Evolutionary conservation across 2,113 vertebrate species (phyloP), one percentile per base, ranked within the genome.

Genomic region (Nothoprocta pentlandii): DNA sequence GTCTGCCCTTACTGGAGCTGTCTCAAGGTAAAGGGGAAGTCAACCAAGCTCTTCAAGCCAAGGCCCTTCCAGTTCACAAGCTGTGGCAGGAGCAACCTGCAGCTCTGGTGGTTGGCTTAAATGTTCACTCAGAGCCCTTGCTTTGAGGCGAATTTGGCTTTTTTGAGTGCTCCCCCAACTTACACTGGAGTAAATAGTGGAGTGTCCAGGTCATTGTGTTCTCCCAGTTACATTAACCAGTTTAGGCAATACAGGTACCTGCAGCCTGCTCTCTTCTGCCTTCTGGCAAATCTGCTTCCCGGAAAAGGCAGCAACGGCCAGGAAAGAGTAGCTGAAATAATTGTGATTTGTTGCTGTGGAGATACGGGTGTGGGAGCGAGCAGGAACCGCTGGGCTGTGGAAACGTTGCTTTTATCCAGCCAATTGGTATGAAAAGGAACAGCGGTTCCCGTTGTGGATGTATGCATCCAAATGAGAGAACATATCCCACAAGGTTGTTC

Each of bases 221-320:
- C 59, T 80, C 85, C 86, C 78, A 68, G 42, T 59, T 68, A 63
- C 88, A 42, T 64, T 89, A 90, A 77, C 86, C 70, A 87, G 56
- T 66, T 89, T 91, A 93, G 77, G 84, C 80, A 94, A 62, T 67
- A 87, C 77, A 68, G 80, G 79, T 70, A 49, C 47, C 51, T 91
- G 91, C 81, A 85, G 96, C 94, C 87, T 71, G 42, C 85, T 62
- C 68, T 89, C 69, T 92, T 95, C 77, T 93, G 76, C 91, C 93
- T 80, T 85, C 90, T 96, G 95, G 95, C 94, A 92, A 95, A 96
- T 94, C 76, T 96, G 94, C 96, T 92, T 96, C 91, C 88, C 85
- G 91, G 81, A 77, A 82, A 93, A 87, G 89, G 79, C 90, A 96
- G 53, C 62, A 62, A 83, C 79, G 80, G 46, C 88, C 51, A 88